phyloP scores from a whole-genome alignment of 2,113 vertebrate species.

The Gasterosteus nipponicus region DNA sequence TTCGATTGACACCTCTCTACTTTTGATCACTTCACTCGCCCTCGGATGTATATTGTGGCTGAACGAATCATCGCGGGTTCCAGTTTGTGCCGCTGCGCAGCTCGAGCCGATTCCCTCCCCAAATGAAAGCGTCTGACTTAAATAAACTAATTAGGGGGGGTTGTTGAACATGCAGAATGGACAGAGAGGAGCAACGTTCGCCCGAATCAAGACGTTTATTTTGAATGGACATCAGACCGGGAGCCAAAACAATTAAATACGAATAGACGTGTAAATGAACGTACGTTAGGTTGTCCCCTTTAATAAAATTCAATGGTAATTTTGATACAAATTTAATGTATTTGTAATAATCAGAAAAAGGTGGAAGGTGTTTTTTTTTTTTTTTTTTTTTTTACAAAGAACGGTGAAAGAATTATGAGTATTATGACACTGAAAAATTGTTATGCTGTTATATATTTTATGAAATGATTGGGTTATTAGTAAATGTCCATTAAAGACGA shows the following conservation, averaged over 20 bases:
- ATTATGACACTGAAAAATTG: background rate
- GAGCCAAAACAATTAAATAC: background rate
- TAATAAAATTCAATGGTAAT: background rate
- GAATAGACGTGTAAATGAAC: background rate
- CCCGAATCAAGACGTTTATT: background rate
- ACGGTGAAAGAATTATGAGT: background rate
- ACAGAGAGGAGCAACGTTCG: slow-evolving; percentile 3
- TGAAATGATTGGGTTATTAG: background rate
- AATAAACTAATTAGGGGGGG: slow-evolving; percentile 80
- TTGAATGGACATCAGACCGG: background rate
- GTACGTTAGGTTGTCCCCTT: background rate
- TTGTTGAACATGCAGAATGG: slow-evolving; percentile 52
- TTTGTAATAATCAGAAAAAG: background rate
- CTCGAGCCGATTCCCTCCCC: slow-evolving; percentile 39
- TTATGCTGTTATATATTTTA: background rate
- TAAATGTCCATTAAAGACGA: background rate
- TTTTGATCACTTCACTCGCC: slow-evolving; percentile 73
- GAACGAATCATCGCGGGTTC: slow-evolving; percentile 75
- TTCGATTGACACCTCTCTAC: slow-evolving; percentile 76
- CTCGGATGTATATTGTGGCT: slow-evolving; percentile 71
- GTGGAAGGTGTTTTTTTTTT: background rate
- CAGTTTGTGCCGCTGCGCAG: slow-evolving; percentile 61
- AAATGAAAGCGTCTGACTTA: slow-evolving; percentile 64
- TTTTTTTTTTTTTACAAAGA: background rate
- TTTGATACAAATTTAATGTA: no score